Percentiles rank a stretch among this genome's conserved stretches.
phyloP scores from a whole-genome alignment of 2,797 vertebrate genomes.

The Streptopelia turtur region DNA sequence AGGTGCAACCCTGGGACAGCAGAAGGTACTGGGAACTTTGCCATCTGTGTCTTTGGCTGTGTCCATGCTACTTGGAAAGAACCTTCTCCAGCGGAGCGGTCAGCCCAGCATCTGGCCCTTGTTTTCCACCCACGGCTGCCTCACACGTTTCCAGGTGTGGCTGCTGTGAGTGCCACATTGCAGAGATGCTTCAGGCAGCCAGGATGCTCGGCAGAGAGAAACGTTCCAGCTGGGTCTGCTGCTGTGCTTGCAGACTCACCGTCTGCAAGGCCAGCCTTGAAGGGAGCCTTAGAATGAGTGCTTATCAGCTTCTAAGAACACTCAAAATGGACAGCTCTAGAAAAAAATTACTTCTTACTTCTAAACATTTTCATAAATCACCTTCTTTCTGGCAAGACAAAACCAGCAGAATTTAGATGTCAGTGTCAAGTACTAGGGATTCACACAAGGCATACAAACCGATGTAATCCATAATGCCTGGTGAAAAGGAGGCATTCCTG shows the following conservation, averaged over 20 bases:
- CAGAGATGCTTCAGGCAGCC: neutral
- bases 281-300: neutral
- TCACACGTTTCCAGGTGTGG: neutral
- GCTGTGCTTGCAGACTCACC: neutral
- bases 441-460: neutral
- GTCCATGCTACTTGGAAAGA: neutral
- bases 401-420: neutral
- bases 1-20: slow-evolving; percentile 1
- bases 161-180: neutral
- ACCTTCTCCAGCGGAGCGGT: neutral
- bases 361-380: neutral
- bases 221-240: neutral
- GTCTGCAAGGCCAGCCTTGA: neutral
- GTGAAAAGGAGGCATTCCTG: neutral
- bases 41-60: neutral
- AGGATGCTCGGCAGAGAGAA: neutral
- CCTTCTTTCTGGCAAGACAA: neutral
- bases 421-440: neutral
- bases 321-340: neutral
- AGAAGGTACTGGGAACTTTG: slow-evolving; percentile 28
- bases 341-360: neutral
- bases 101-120: neutral
- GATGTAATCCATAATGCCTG: neutral
- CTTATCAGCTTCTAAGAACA: neutral
- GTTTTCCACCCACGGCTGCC: neutral